Base-by-base conservation (phyloP, 2,888 invertebrate genomes). In the Mesorhabditis sp. region DNA sequence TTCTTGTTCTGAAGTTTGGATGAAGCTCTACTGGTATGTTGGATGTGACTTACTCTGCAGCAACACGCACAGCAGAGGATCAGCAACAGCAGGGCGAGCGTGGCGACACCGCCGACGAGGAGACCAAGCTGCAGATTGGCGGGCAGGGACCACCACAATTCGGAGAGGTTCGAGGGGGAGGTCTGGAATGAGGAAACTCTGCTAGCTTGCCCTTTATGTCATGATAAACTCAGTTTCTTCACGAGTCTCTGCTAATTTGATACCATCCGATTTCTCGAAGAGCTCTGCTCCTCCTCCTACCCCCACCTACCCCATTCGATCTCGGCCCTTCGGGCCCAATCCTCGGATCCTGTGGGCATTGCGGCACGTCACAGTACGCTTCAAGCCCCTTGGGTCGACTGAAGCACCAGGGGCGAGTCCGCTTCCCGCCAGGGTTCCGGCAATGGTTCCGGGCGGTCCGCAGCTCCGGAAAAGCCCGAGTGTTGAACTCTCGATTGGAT, bases 401-500 rank as follows among this genome's bases (percentile, higher is more conserved):
- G 65, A 74, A 80, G 66, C 80, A 80, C 80, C 80, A 80, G 0
- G 80, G 80, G 4, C 72, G 61, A 4, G 74, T 70, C 68, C 76
- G 76, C 58, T 76, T 74, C 42, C 91, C 91, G 43, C 92, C 93
- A 50, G 96, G 96, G 87, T 80, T 80, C n/a, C 80, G 91, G 83
- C 91, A 92, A 86, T 92, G 94, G 84, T 93, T 94, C 86, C 94
- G 94, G 62, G 86, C 83, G 28, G 92, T 94, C 65, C 92, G 91
- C 45, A 96, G 89, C 86, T 94, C 93, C 0, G 92, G 92, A 86
- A 91, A 91, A 75, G 92, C 91, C 0, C 92, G 90, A 6, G 92
- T 69, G 69, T 76, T 82, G 75, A 75, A 84, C 45, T 80, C 80
- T 4, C 79, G 68, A 64, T 68, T 72, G 0, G 76, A 75, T 3